Conservation (phyloP, 2,888 invertebrate genomes). For the Lasioglossum figueresi region DNA sequence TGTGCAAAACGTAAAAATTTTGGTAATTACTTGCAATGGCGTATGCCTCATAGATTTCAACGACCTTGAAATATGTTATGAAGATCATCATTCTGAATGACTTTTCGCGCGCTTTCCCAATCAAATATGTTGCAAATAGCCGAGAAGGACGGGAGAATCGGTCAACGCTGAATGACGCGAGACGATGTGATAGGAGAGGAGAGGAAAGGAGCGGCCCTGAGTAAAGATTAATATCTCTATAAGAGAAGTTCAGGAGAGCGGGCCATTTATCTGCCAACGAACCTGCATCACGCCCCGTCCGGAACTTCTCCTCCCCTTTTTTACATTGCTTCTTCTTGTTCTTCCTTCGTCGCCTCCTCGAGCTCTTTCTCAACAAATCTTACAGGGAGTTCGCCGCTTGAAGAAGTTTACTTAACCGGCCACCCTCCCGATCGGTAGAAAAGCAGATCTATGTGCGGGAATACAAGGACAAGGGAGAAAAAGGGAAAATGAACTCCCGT, state of each 20-base stretch:
- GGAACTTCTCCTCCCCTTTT: slow-evolving; percentile 35
- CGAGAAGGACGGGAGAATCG: slow-evolving; percentile 50
- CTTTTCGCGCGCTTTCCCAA: no score
- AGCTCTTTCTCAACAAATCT: slow-evolving; percentile 49
- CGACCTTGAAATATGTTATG: no score
- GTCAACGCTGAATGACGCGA: slow-evolving; percentile 56
- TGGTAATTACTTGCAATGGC: no score
- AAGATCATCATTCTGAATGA: no score
- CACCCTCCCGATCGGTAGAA: slow-evolving; percentile 9
- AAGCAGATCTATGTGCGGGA: slow-evolving; percentile 41
- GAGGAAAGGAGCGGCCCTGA: slow-evolving; percentile 48
- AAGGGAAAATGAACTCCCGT: slow-evolving; percentile 13
- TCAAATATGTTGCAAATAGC: slow-evolving; percentile 9
- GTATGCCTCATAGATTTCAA: no score
- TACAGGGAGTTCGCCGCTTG: slow-evolving; percentile 36
- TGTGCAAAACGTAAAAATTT: no score
- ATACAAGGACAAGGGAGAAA: slow-evolving; percentile 28
- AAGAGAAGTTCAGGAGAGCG: slow-evolving; percentile 78
- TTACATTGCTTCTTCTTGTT: slow-evolving; percentile 33
- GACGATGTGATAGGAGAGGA: slow-evolving; percentile 39
- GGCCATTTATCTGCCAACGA: slow-evolving; percentile 78
- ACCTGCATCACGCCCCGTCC: slow-evolving; percentile 58
- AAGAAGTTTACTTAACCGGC: slow-evolving; percentile 75
- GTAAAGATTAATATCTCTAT: slow-evolving; percentile 82
- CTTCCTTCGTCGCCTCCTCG: slow-evolving; percentile 39